These are phyloP conservation scores for Xenopus tropicalis DNA, from an alignment of 2,113 vertebrate genomes.

Conservation along the genomic window UCB_Xtro_10.0 CM004450.2:11720001-11720500, in stretches of 20 bases:
- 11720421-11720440: no score
- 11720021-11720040: conserved; percentile 56
- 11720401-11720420: no score
- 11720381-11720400: background rate
- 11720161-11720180: conserved; percentile 75
- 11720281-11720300: conserved; percentile 47
- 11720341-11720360: conserved; percentile 46
- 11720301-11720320: conserved; percentile 33
- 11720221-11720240: conserved; percentile 61
- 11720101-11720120: conserved; percentile 66
- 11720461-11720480: no score
- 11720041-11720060: conserved; percentile 63
- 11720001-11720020: conserved; percentile 34
- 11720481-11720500: no score
- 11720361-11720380: conserved; percentile 41
- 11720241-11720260: conserved; percentile 51
- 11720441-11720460: no score
- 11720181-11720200: conserved; percentile 57
- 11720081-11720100: conserved; percentile 68
- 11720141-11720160: conserved; percentile 66
- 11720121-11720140: conserved; percentile 67
- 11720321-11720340: no score
- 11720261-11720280: conserved; percentile 53
- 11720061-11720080: conserved; percentile 68
- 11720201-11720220: conserved; percentile 70